phyloP scores from a whole-genome alignment of 2,888 invertebrate genomes.

The Diloba caeruleocephala region DNA sequence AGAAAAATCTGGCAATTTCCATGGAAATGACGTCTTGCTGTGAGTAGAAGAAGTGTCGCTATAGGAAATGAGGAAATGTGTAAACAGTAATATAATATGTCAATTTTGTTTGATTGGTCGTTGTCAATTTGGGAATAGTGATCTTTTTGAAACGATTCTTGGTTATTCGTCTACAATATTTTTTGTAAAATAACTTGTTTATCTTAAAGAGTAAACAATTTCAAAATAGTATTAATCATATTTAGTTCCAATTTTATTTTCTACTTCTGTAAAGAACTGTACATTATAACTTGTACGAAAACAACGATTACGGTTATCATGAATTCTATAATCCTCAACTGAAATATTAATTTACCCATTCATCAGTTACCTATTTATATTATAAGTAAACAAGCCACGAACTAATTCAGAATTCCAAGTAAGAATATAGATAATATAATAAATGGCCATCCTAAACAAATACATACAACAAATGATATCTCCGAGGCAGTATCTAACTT shows the following conservation, averaged over 20 bases:
- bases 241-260: background rate
- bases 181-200: too few species aligned
- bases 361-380: constrained; percentile 23
- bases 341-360: constrained; percentile 19
- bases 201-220: too few species aligned
- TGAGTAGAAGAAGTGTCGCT: constrained; percentile 33
- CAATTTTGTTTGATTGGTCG: too few species aligned
- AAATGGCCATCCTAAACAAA: constrained; percentile 54
- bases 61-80: background rate
- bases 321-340: background rate
- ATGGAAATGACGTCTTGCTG: constrained; percentile 31
- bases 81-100: background rate
- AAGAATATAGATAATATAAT: constrained; percentile 37
- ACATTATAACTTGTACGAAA: background rate
- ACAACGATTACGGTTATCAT: background rate
- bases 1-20: constrained; percentile 40
- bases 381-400: constrained; percentile 2
- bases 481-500: constrained; percentile 29
- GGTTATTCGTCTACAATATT: too few species aligned
- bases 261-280: background rate
- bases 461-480: constrained; percentile 42
- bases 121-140: too few species aligned
- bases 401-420: constrained; percentile 34
- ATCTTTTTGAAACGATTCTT: too few species aligned
- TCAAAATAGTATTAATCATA: too few species aligned